A percentile compares a stretch with the other conserved stretches of the same genome.
These are phyloP conservation scores for Lymantria dispar DNA, from an alignment of 2,888 invertebrate species.

Conservation along the genomic window DNA sequence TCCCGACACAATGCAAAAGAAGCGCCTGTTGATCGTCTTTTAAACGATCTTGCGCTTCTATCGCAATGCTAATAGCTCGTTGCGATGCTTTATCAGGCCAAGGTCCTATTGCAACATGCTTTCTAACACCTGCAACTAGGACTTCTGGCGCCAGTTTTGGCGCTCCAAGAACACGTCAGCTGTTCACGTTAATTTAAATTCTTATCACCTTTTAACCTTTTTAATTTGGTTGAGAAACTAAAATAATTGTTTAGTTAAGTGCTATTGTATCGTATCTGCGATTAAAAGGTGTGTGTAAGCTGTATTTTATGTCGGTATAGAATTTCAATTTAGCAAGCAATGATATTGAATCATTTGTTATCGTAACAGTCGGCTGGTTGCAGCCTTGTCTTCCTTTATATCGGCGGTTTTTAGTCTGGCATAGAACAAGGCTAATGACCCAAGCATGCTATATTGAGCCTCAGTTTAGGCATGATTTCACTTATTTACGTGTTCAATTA, in stretches of 20 bases:
- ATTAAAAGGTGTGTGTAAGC: constrained; percentile 19
- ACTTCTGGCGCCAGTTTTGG: constrained; percentile 54
- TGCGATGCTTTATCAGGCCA: constrained; percentile 69
- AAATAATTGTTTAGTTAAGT: constrained; percentile 38
- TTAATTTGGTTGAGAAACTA: constrained; percentile 58
- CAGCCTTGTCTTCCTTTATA: constrained; percentile 68
- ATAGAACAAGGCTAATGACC: constrained; percentile 62
- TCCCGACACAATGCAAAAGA: constrained; percentile 64
- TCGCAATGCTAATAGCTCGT: constrained; percentile 68
- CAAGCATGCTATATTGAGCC: constrained; percentile 55
- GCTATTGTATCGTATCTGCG: constrained; percentile 43
- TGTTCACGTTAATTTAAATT: constrained; percentile 62
- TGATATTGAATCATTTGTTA: constrained; percentile 57
- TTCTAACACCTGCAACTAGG: constrained; percentile 71
- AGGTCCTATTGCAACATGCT: constrained; percentile 73
- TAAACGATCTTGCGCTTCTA: constrained; percentile 73
- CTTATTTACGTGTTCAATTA: constrained; percentile 56
- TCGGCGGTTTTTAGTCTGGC: constrained; percentile 58
- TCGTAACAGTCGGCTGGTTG: constrained; percentile 60
- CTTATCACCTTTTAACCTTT: constrained; percentile 70
- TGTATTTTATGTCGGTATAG: constrained; percentile 13
- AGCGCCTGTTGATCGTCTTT: constrained; percentile 75
- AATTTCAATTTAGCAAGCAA: constrained; percentile 21
- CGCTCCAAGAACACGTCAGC: constrained; percentile 46
- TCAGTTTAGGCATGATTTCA: constrained; percentile 65